phyloP scores from a whole-genome alignment of 2,888 invertebrate species.

The Drosophila flavopinicola region DNA sequence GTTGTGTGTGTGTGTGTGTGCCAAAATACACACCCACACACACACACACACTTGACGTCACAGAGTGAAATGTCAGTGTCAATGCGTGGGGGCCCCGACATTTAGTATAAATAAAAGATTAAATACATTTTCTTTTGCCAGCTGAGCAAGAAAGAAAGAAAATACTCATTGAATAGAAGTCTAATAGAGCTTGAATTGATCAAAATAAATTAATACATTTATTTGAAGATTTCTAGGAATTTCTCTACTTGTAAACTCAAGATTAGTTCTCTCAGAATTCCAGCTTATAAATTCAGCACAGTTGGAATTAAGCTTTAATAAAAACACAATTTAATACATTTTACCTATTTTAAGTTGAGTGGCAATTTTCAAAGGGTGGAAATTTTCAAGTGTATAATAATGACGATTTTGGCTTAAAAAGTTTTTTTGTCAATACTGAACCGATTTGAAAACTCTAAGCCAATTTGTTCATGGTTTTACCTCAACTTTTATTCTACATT shows the following conservation, averaged over 20 bases:
- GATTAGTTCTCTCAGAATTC: neutral
- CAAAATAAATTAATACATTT: conserved; percentile 3
- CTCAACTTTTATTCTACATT: too few species aligned
- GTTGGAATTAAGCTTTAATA: neutral
- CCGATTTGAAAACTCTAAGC: too few species aligned
- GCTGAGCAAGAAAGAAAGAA: neutral
- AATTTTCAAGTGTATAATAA: too few species aligned
- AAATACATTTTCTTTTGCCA: conserved; percentile 21
- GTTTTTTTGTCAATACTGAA: too few species aligned
- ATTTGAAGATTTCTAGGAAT: neutral
- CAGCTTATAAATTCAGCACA: neutral
- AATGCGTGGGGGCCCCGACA: conserved; percentile 68
- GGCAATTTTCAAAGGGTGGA: too few species aligned
- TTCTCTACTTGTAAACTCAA: neutral
- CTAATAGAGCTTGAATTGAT: neutral
- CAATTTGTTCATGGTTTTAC: too few species aligned
- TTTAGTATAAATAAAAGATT: conserved; percentile 44
- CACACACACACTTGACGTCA: conserved; percentile 53
- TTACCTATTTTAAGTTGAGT: too few species aligned
- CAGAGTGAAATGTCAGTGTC: conserved; percentile 77
- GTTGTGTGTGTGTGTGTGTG: conserved; percentile 5
- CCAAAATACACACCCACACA: neutral
- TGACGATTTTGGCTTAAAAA: too few species aligned
- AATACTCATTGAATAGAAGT: conserved; percentile 1
- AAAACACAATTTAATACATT: too few species aligned